Base-by-base conservation (phyloP, 1,140 invertebrate genomes). In the Dendrolimus kikuchii region DNA sequence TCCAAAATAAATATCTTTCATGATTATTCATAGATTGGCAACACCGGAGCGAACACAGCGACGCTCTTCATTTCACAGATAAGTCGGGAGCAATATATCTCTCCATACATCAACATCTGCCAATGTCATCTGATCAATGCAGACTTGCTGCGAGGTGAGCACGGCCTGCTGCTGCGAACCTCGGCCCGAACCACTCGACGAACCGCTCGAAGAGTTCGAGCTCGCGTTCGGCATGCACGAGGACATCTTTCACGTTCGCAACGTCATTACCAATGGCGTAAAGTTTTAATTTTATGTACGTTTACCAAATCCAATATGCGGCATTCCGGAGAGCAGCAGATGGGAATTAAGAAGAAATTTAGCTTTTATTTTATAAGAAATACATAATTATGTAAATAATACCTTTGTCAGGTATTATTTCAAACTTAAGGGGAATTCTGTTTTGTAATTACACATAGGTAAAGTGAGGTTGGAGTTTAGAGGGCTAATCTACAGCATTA, bases 91-190 rank as follows among this genome's bases (percentile, higher is more conserved):
- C 3, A 23, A 23, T 23, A 23, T 2, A 23, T 6, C 6, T 3
- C 4, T 23, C 88, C 89, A 85, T 91, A 92, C 91, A 89, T 92
- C 91, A 67, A 92, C 91, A 74, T 92, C 91, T 68, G 88, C 88
- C 70, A 89, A 88, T 58, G 88, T 89, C 86, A 90, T 89, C 71
- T 91, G 90, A 74, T 92, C 91, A 74, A 92, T 90, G 90, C 93
- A 93, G 89, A 95, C 93, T 76, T 86, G 85, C 59, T 76, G 73
- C 53, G 79, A 68, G 5, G 77, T 66, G 5, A 86, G 89, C 86
- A 77, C 76, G n/a, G 77, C 55, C 46, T 66, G 62, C 43, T 57
- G 46, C 9, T 58, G 51, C 36, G 83, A 71, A 76, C 86, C 83
- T 87, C 89, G 77, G 89, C 89, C 51, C 63, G 86, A 81, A 10